Base-by-base conservation (phyloP, 1,140 invertebrate species). In the Drosophila tristis region DNA sequence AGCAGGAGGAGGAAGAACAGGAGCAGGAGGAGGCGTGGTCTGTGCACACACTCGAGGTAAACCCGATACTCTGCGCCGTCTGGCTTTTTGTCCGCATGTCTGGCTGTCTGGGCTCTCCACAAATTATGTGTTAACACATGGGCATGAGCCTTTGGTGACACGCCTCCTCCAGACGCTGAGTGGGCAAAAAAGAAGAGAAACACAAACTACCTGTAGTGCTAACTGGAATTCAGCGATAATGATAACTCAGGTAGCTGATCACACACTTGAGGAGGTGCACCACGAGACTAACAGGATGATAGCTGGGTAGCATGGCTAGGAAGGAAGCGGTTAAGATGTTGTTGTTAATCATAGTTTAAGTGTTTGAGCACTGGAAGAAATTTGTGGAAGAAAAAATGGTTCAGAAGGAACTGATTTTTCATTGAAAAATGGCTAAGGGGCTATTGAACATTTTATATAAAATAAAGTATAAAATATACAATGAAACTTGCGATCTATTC, bases 81-180 rank as follows among this genome's bases (percentile, higher is more conserved):
- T 44, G 58, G 42, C 23, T 54, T 35, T 9, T 11, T 35, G 31
- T 35, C 9, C 9, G 31, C 23, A 13, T 44, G 58, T 39, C 42
- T 59, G 48, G 42, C 68, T 35, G 50, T 53, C 35, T 39, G 35
- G 11, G 11, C 35, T 13, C 35, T 39, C 84, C 55, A 84, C 79
- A 87, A 87, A 87, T 87, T 77, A 84, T 76, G 84, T 89, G 82
- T 87, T 87, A 89, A 89, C 82, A 82, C 82, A 87, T 71, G 75
- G 50, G 39, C 74, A 39, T 39, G 35, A 56, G 55, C 73, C 53
- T 62, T 77, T 80, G 66, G 64, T 73, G 66, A 79, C 81, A 89
- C 82, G 81, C 81, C 82, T 45, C 39, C 48, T 53, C 11, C 31
- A 62, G 48, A 48, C 49, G 55, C 20, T 25, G 60, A 49, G 8